Conservation (phyloP, 2,888 invertebrate genomes). For the Brenthis daphne region DNA sequence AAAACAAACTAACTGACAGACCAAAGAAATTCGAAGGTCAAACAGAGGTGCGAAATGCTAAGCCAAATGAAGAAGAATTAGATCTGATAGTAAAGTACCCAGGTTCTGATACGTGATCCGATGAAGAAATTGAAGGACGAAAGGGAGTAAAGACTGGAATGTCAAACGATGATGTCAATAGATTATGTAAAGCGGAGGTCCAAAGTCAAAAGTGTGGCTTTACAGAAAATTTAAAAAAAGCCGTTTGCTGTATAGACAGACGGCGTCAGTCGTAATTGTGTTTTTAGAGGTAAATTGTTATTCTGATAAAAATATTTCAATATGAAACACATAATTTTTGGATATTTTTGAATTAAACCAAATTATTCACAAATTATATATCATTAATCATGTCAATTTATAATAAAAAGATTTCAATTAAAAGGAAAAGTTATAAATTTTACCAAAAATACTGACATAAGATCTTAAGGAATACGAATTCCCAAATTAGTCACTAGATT, state of each 20-base stretch:
- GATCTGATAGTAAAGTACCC: constrained; percentile 77
- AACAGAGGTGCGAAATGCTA: constrained; percentile 63
- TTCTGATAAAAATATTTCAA: neutral
- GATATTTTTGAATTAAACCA: no score
- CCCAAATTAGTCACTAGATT: constrained; percentile 56
- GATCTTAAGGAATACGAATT: constrained; percentile 45
- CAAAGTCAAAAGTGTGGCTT: constrained; percentile 70
- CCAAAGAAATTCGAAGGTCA: constrained; percentile 67
- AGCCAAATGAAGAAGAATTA: constrained; percentile 71
- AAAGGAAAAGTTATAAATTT: neutral
- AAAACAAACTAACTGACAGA: constrained; percentile 66
- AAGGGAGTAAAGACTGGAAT: constrained; percentile 65
- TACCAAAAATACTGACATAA: constrained; percentile 34
- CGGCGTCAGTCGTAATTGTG: constrained; percentile 64
- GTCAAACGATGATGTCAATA: constrained; percentile 49
- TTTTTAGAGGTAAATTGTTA: constrained; percentile 6
- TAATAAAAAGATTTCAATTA: neutral
- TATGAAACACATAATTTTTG: no score
- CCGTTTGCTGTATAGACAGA: constrained; percentile 75
- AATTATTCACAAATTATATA: no score
- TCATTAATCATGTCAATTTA: no score
- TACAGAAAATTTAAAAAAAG: constrained; percentile 71
- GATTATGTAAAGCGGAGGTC: constrained; percentile 59
- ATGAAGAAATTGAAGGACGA: constrained; percentile 58
- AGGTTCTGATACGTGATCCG: constrained; percentile 80